These are phyloP conservation scores for Sebastes vulpes DNA, from an alignment of 2,797 vertebrate species.

Conservation along the genomic window DNA sequence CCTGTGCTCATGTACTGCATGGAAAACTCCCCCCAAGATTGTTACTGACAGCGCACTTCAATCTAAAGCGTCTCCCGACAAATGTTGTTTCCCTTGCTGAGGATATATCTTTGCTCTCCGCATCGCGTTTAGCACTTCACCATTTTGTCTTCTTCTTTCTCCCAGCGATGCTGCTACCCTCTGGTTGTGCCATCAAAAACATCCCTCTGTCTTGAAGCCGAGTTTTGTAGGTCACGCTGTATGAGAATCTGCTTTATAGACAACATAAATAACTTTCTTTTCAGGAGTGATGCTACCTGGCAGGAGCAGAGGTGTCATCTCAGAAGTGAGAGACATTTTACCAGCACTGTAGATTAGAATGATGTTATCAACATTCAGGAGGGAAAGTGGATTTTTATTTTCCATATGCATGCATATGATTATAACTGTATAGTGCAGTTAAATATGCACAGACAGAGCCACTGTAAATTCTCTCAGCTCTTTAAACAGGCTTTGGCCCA, in stretches of 20 bases:
- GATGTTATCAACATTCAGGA: background rate
- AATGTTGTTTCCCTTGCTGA: background rate
- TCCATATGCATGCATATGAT: no score
- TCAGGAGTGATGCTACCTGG: background rate
- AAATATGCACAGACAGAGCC: background rate
- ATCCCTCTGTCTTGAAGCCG: constrained; percentile 19
- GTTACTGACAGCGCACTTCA: background rate
- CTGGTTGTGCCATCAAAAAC: constrained; percentile 29
- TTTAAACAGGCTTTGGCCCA: background rate
- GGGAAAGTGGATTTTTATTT: background rate
- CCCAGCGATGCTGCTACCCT: background rate
- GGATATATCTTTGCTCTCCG: background rate
- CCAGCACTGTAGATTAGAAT: background rate
- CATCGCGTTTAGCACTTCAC: background rate
- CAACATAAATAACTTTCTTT: constrained; percentile 2
- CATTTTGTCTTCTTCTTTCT: constrained; percentile 7
- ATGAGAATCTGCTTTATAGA: constrained; percentile 8
- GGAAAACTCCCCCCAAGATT: background rate
- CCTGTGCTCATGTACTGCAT: background rate
- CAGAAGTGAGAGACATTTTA: constrained; percentile 3
- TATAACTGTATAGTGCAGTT: background rate
- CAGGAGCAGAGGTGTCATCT: background rate
- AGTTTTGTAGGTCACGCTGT: constrained; percentile 37
- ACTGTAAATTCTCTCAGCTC: background rate
- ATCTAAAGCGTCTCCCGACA: constrained; percentile 7